A percentile compares a stretch with the other conserved stretches of the same genome.
These are phyloP conservation scores for Tauraco erythrolophus DNA, from an alignment of 2,113 vertebrate genomes.

Conservation along the genomic window DNA sequence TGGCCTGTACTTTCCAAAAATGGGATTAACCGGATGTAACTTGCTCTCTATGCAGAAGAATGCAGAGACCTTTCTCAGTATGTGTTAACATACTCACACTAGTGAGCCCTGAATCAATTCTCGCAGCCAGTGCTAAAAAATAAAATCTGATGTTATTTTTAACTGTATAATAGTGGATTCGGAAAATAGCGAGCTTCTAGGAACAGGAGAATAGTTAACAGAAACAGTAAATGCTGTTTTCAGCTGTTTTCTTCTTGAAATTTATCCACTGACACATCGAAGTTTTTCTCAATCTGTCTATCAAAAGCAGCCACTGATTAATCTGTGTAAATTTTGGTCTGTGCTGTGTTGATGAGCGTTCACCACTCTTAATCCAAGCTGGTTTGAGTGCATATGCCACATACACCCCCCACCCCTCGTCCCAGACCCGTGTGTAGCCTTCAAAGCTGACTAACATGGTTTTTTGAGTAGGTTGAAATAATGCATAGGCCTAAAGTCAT, in stretches of 20 bases:
- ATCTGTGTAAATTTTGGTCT: not conserved
- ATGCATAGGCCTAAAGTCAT: too few species aligned
- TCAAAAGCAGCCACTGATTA: not conserved
- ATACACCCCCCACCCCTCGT: not conserved
- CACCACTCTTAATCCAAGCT: not conserved
- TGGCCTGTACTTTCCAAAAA: not conserved
- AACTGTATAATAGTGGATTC: not conserved
- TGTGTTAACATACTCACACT: not conserved
- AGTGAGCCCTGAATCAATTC: not conserved
- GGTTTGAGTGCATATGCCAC: not conserved
- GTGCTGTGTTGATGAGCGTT: not conserved
- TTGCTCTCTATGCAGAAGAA: not conserved
- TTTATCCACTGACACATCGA: not conserved
- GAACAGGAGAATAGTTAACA: not conserved
- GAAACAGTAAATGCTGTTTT: not conserved
- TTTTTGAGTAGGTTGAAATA: not conserved
- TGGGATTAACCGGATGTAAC: not conserved
- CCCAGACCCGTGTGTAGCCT: not conserved
- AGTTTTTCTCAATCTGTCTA: not conserved
- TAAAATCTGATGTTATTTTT: not conserved
- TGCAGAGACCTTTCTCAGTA: not conserved
- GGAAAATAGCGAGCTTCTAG: not conserved
- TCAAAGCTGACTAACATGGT: fast-evolving
- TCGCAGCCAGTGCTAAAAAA: not conserved
- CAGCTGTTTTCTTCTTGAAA: not conserved